Conservation (phyloP, 1,140 invertebrate species). For the Nylanderia fulva region DNA sequence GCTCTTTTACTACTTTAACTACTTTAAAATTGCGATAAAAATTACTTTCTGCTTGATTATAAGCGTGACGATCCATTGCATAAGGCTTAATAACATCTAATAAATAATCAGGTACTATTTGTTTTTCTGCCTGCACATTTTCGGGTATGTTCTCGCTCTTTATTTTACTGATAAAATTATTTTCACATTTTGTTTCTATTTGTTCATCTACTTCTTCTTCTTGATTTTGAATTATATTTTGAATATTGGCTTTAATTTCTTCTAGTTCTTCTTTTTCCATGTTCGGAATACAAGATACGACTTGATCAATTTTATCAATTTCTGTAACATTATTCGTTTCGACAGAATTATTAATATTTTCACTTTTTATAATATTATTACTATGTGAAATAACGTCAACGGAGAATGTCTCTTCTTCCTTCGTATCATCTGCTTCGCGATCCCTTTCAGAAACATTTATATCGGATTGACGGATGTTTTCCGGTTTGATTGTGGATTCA, state of each 20-base stretch:
- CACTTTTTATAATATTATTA: background rate
- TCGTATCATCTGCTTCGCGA: background rate
- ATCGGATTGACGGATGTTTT: background rate
- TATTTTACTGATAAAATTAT: background rate
- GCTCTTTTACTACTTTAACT: slow-evolving; percentile 72
- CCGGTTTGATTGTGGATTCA: background rate
- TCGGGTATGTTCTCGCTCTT: background rate
- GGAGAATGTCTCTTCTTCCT: background rate
- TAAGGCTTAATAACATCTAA: slow-evolving; percentile 80
- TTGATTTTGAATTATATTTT: slow-evolving; percentile 10
- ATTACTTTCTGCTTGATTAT: slow-evolving; percentile 77
- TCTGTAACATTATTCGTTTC: background rate
- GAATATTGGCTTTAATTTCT: slow-evolving; percentile 17
- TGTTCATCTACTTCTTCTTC: background rate
- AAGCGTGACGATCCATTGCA: slow-evolving; percentile 78
- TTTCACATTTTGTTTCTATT: background rate
- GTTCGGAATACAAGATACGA: background rate
- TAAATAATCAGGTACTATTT: slow-evolving; percentile 47
- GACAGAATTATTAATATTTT: background rate
- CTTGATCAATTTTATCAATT: slow-evolving; percentile 1
- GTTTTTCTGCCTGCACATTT: background rate
- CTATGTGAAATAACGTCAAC: background rate
- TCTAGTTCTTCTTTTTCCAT: background rate
- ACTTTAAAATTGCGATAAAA: slow-evolving; percentile 79
- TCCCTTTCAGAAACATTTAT: background rate